phyloP scores from a whole-genome alignment of 2,797 vertebrate species.

The Spondyliosoma cantharus region DNA sequence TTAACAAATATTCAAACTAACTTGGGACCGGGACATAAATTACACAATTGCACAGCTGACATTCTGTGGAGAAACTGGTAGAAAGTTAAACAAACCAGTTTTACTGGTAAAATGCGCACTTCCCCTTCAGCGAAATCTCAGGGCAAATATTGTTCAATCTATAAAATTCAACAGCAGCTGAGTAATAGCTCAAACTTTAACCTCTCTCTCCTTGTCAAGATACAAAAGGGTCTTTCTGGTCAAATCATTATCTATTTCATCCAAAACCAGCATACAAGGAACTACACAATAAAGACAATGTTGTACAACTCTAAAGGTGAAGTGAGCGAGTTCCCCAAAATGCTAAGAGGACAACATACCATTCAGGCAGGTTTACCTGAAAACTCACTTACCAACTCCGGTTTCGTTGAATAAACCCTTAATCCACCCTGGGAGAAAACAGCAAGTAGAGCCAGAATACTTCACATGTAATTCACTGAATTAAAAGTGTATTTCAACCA shows the following conservation, averaged over 20 bases:
- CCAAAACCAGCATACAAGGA: constrained; percentile 17
- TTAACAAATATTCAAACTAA: constrained; percentile 12
- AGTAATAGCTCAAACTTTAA: constrained; percentile 60
- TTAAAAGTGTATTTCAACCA: no score
- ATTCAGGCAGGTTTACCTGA: background rate
- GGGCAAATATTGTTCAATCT: constrained; percentile 66
- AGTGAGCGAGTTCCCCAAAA: background rate
- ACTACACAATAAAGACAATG: background rate
- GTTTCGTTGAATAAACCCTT: no score
- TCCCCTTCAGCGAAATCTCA: constrained; percentile 31
- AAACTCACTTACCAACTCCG: background rate
- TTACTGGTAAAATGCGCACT: constrained; percentile 9
- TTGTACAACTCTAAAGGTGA: background rate
- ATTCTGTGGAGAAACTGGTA: background rate
- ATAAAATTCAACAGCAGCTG: constrained; percentile 52
- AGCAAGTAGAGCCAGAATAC: no score
- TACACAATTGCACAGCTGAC: background rate
- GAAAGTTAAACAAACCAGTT: constrained; percentile 14
- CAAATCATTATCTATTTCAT: constrained; percentile 18
- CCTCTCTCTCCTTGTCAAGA: constrained; percentile 42
- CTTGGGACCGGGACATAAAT: background rate
- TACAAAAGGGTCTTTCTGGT: constrained; percentile 53
- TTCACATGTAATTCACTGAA: no score
- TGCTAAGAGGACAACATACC: background rate
- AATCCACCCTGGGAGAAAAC: no score